Conservation (phyloP, 2,888 invertebrate genomes). For the Antheraea yamamai region DNA sequence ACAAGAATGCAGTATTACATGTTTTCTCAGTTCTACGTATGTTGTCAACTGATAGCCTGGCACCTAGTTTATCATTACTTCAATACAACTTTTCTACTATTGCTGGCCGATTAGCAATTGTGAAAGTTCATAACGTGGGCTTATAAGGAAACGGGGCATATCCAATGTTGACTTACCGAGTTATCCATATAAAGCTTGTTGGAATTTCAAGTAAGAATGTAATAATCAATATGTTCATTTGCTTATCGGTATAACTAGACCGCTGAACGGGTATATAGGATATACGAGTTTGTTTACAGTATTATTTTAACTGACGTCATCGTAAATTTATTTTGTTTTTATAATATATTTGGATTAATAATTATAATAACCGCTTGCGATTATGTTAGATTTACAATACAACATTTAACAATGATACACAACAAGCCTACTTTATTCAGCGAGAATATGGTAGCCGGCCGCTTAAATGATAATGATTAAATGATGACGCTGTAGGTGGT, state of each 20-base stretch:
- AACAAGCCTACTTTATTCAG: too few species aligned
- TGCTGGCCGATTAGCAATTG: slow-evolving; percentile 46
- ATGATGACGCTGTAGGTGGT: too few species aligned
- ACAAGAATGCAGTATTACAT: neutral
- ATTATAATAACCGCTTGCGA: neutral
- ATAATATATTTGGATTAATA: neutral
- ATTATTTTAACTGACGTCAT: neutral
- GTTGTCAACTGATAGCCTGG: slow-evolving; percentile 5
- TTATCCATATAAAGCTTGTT: slow-evolving; percentile 38
- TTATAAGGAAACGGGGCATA: slow-evolving; percentile 60
- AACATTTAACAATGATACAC: too few species aligned
- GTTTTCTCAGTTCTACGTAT: neutral
- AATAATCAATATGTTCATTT: neutral
- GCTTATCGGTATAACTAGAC: neutral
- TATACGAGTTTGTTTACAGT: slow-evolving; percentile 19
- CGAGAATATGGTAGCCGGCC: too few species aligned
- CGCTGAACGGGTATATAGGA: neutral
- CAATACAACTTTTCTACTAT: slow-evolving; percentile 63
- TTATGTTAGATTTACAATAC: neutral
- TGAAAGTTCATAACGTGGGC: slow-evolving; percentile 54
- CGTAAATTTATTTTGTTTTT: neutral
- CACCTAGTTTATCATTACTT: slow-evolving; percentile 41
- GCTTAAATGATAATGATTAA: too few species aligned
- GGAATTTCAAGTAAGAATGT: slow-evolving; percentile 36
- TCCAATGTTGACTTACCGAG: slow-evolving; percentile 48